phyloP scores from a whole-genome alignment of 37 sponge, comb jelly and placozoan genomes.

The Petrosia ficiformis region DNA sequence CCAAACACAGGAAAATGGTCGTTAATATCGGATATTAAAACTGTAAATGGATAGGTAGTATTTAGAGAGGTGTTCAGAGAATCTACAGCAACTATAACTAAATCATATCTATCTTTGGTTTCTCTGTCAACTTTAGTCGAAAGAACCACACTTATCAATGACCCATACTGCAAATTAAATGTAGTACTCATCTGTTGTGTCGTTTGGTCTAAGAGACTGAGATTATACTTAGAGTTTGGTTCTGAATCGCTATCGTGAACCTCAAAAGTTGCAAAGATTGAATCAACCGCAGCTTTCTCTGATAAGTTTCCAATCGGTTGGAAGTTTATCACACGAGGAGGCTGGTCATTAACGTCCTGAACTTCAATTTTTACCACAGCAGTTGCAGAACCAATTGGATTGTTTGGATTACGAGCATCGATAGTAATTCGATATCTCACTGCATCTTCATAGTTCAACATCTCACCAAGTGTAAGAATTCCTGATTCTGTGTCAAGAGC shows the following conservation, averaged over 20 bases:
- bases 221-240: background rate
- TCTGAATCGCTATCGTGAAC: conserved; percentile 49
- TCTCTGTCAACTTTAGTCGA: conserved; percentile 43
- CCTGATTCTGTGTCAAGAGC: conserved; percentile 39
- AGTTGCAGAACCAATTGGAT: conserved; percentile 4
- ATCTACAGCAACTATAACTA: conserved; percentile 41
- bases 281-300: conserved; percentile 3
- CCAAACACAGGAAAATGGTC: conserved; percentile 69
- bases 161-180: background rate
- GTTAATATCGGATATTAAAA: conserved; percentile 35
- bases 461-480: conserved; percentile 9
- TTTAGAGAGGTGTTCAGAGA: conserved; percentile 23
- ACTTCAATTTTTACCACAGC: conserved; percentile 40
- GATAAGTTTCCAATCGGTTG: background rate
- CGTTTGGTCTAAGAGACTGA: background rate
- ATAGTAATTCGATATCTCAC: conserved; percentile 21
- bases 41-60: background rate
- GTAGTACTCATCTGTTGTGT: background rate
- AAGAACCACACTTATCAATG: background rate
- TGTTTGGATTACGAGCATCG: conserved; percentile 6
- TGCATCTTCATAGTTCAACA: conserved; percentile 26
- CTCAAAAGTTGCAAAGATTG: background rate
- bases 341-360: conserved; percentile 63
- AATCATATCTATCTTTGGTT: conserved; percentile 8
- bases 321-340: conserved; percentile 22